A percentile compares a stretch with the other conserved stretches of the same genome.
phyloP scores from a whole-genome alignment of 1,140 invertebrate genomes.

The Pogonomyrmex barbatus region DNA sequence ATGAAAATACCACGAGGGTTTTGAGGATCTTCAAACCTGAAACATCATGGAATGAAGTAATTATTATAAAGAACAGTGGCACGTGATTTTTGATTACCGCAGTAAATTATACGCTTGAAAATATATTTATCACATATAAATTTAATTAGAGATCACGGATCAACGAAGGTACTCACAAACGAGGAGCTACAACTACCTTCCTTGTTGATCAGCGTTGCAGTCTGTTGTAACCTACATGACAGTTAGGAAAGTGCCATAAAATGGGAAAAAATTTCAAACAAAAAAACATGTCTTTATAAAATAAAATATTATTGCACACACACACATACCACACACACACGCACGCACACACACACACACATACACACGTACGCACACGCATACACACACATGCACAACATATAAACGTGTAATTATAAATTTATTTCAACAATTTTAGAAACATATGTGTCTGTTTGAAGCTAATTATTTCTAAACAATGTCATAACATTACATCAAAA shows the following conservation, averaged over 20 bases:
- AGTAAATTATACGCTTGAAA: conserved; percentile 1
- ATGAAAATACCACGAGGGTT: conserved; percentile 82
- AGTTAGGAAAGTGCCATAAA: conserved; percentile 34
- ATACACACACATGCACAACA: not conserved
- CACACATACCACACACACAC: not conserved
- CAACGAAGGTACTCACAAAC: conserved; percentile 60
- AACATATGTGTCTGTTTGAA: conserved; percentile 2
- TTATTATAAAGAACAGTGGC: conserved; percentile 43
- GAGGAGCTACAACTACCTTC: conserved; percentile 54
- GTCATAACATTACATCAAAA: not conserved
- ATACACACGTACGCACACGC: not conserved
- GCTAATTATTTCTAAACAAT: conserved; percentile 4
- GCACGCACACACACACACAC: not conserved
- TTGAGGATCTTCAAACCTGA: conserved; percentile 78
- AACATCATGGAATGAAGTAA: conserved; percentile 75
- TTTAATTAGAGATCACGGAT: conserved; percentile 49
- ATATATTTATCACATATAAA: conserved; percentile 14
- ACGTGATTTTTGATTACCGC: not conserved
- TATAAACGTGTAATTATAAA: not conserved
- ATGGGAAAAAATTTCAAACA: not conserved
- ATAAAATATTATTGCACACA: conserved; percentile 24
- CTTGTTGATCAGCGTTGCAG: conserved; percentile 55
- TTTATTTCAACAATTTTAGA: conserved; percentile 42
- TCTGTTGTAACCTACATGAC: conserved; percentile 39
- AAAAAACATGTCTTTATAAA: conserved; percentile 10